Evolutionary conservation across 2,113 vertebrate species (phyloP), one percentile per base, ranked within the genome.

Genomic region (Gadus chalcogrammus): DNA sequence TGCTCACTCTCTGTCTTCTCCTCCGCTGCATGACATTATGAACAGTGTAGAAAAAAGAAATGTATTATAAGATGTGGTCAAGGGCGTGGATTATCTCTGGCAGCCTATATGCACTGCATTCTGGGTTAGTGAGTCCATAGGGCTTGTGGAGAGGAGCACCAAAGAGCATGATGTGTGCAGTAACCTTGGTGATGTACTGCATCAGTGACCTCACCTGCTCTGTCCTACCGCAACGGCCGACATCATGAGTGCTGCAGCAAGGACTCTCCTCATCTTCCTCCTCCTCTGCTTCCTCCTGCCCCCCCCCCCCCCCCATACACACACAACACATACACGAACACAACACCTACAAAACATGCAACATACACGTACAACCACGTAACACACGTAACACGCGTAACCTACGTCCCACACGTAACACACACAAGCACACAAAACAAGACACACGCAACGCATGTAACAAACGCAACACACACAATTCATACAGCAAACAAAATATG

Each of bases 111-210:
- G 31, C 74, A 42, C 58, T 89, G 87, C 78, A 86, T 87, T 72
- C 65, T 82, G 82, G 87, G 85, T 70, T 80, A 70, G 76, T 16
- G 15, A 68, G 0, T 28, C 22, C 28, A 20, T 68, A 22, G 70
- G 74, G 24, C 24, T 24, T 24, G 24, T 24, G 24, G 64, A 28
- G 80, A 76, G 77, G 75, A 70, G 77, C 78, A 75, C 67, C 80
- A 75, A 84, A 83, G 3, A 38, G 66, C 69, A 74, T 68, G 76
- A 72, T 74, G 81, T 85, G 82, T 82, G 79, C 76, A 88, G 80
- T 89, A 88, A 91, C 88, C 92, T 91, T 91, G 88, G 75, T 60
- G 76, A 64, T 61, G 71, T 89, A 87, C 88, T 87, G 89, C 90
- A 91, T 88, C 83, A 83, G 75, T 91, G 91, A 92, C 84, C 87